These are phyloP conservation scores for Adelges cooleyi DNA, from an alignment of 1,140 invertebrate species.

Conservation along the genomic window DNA sequence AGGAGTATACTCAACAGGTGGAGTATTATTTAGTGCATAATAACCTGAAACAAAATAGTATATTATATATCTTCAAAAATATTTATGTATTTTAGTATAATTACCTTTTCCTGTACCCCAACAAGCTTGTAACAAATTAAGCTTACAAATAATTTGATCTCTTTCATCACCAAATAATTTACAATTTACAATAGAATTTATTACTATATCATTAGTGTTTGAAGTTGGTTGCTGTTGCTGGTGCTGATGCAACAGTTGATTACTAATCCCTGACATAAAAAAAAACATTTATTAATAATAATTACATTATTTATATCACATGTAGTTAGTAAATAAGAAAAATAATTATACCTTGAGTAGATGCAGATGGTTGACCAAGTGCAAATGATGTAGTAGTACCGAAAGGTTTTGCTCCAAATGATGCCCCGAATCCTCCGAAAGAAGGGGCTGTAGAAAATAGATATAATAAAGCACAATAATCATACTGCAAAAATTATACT, in stretches of 20 bases:
- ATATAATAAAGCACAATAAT: background rate
- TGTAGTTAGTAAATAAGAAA: background rate
- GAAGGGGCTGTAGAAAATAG: background rate
- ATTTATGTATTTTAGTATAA: background rate
- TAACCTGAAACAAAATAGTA: constrained; percentile 49
- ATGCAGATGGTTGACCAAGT: too few species aligned
- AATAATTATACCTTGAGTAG: constrained; percentile 1
- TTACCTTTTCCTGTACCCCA: constrained; percentile 72
- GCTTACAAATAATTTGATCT: constrained; percentile 79
- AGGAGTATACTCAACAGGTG: constrained; percentile 68
- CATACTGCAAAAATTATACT: background rate
- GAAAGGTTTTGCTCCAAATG: constrained; percentile 21
- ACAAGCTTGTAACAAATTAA: constrained; percentile 85
- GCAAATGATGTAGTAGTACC: background rate
- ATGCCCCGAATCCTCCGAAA: constrained; percentile 12
- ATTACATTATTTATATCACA: too few species aligned
- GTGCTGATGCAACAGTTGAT: constrained; percentile 26
- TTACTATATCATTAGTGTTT: constrained; percentile 49
- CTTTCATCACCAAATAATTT: constrained; percentile 84
- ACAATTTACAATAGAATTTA: constrained; percentile 69
- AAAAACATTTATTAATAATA: background rate
- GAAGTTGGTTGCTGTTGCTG: constrained; percentile 36
- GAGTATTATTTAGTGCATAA: constrained; percentile 52
- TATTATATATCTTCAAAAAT: background rate
- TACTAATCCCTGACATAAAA: background rate